Evolutionary conservation across 2,113 vertebrate genomes (phyloP).

Genomic region (Festucalex cinctus): DNA sequence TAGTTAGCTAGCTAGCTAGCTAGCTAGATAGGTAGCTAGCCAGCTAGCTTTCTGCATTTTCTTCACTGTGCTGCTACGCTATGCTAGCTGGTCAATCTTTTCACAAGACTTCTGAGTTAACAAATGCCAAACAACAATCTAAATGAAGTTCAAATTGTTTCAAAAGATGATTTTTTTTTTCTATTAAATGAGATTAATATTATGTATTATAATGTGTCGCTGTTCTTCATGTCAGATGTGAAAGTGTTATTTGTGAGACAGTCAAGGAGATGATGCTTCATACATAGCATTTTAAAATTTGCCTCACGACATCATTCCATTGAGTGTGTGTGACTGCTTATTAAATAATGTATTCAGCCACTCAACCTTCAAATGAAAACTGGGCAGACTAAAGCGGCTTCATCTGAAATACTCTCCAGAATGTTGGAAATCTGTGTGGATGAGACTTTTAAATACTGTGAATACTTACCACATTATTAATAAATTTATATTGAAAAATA

Average conservation of each 20-base stretch:
- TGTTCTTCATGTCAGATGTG: not conserved
- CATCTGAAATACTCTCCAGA: not conserved
- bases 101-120: no score
- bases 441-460: not conserved
- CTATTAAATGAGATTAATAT: no score
- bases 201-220: not conserved
- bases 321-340: not conserved
- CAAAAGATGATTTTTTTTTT: no score
- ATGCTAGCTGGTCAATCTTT: no score
- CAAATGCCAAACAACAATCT: no score
- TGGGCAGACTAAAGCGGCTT: not conserved
- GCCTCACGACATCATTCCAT: not conserved
- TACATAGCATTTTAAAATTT: conserved; percentile 16
- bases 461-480: not conserved
- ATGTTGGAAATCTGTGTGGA: not conserved
- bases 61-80: no score
- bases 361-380: not conserved
- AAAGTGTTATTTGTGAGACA: not conserved
- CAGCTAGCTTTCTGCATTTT: no score
- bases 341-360: not conserved
- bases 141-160: no score
- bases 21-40: no score
- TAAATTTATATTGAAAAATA: no score
- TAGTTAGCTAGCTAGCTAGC: no score
- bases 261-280: not conserved